A percentile compares a stretch with the other conserved stretches of the same genome.
These are phyloP conservation scores for Synodontis membranacea DNA, from an alignment of 2,113 vertebrate species.

Conservation along the genomic window DNA sequence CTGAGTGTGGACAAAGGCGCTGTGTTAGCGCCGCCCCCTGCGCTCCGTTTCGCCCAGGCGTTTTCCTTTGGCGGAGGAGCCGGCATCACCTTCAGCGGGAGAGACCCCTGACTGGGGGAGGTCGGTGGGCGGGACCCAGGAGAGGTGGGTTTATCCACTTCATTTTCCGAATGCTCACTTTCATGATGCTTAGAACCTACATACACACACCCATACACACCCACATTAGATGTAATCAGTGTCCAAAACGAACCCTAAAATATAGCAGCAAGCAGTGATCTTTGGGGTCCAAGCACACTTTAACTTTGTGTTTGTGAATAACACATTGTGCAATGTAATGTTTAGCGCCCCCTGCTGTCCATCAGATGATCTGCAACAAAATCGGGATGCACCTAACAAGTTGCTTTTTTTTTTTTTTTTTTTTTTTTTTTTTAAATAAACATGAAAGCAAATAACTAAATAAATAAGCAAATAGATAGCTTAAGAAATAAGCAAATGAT, in stretches of 20 bases:
- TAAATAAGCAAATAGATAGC: too few species aligned
- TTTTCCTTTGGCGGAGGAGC: constrained; percentile 97
- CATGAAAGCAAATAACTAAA: too few species aligned
- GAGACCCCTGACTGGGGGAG: constrained; percentile 75
- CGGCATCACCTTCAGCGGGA: constrained; percentile 89
- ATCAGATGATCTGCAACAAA: not conserved
- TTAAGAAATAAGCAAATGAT: not conserved
- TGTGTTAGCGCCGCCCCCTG: constrained; percentile 64
- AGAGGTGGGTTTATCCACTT: constrained; percentile 81
- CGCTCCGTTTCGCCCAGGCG: constrained; percentile 88
- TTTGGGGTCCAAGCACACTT: not conserved
- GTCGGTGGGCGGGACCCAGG: constrained; percentile 70
- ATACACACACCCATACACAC: not conserved
- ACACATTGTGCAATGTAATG: not conserved
- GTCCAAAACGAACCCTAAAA: not conserved
- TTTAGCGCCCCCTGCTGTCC: not conserved
- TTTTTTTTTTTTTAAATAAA: too few species aligned
- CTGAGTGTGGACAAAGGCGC: constrained; percentile 60
- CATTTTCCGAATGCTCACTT: constrained; percentile 90
- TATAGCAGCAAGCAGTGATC: not conserved
- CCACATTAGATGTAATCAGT: not conserved
- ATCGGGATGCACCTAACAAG: not conserved
- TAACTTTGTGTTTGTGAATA: too few species aligned
- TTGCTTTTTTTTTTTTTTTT: too few species aligned
- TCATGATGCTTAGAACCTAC: constrained; percentile 84